Base-by-base conservation (phyloP, 2,797 vertebrate genomes). In the Etheostoma nigrum region DNA sequence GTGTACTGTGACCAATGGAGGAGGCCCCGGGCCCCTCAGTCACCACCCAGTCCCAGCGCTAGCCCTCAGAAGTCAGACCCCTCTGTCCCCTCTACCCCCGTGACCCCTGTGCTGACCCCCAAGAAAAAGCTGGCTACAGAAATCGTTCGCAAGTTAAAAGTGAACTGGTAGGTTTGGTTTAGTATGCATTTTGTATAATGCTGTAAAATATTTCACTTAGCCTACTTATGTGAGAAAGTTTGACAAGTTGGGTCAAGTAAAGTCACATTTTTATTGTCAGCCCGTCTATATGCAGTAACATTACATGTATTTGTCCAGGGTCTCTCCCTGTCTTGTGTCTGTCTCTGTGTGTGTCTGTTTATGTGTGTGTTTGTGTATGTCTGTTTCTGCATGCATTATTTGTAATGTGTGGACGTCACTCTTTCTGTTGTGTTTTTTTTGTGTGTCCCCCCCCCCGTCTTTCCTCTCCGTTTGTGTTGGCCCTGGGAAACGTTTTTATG, bases 1-100 rank as follows among this genome's bases (percentile, higher is more conserved):
- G 81, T 93, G 30, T 89, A 90, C 79, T 93, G 94, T 61, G 91
- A 94, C 73, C 94, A 95, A 59, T 92, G 93, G 93, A 88, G 88
- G 66, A 86, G 81, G 21, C 88, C 86, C 21, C 66, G 68, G 42
- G 44, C 48, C 21, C 69, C 82, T 40, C 80, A 73, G 45, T 21
- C 67, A 5, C 52, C 76, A 53, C 40, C 61, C 2, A 44, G 23
- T 14, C 45, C 67, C 15, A 25, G 58, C 19, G n/a, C 70, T n/a
- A 51, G 12, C 27, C 21, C 69, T 44, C 47, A 72, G 74, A 21
- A 21, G 0, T 36, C 70, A 48, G 19, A 33, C 70, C 4, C 64
- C 23, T 16, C 52, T 0, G 18, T 4, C 14, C 30, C 36, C 1
- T 52, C 61, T 0, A 67, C 21, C 44, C 78, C 66, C 0, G 15